phyloP scores from a whole-genome alignment of 2,888 invertebrate genomes.

The Dicyrtomina minuta region DNA sequence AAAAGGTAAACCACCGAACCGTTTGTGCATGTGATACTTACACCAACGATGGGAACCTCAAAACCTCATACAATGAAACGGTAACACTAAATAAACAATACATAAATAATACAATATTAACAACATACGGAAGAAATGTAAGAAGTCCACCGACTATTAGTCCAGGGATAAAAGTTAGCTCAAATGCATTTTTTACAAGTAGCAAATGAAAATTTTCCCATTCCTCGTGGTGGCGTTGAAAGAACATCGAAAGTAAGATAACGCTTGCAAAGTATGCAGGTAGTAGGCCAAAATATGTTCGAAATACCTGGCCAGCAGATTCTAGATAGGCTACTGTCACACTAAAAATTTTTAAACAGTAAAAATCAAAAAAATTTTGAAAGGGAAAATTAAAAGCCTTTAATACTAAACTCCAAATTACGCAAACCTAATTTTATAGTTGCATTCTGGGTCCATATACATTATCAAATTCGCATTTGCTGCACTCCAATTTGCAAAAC shows the following conservation, averaged over 20 bases:
- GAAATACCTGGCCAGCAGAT: constrained; percentile 61
- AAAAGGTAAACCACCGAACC: no score
- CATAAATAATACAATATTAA: background rate
- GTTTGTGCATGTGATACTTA: no score
- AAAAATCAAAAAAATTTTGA: constrained; percentile 13
- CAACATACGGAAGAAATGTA: constrained; percentile 45
- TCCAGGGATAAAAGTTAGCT: constrained; percentile 61
- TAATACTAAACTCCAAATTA: no score
- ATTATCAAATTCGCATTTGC: constrained; percentile 62
- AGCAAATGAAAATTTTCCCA: constrained; percentile 60
- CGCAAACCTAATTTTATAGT: constrained; percentile 70
- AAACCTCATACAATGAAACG: no score
- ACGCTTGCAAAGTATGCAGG: constrained; percentile 69
- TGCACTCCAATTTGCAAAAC: constrained; percentile 41
- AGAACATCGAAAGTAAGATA: constrained; percentile 64
- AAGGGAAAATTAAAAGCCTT: background rate
- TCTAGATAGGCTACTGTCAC: constrained; percentile 36
- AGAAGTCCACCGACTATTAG: constrained; percentile 55
- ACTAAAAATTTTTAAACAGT: constrained; percentile 16
- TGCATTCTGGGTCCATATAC: constrained; percentile 70
- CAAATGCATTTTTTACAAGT: constrained; percentile 62
- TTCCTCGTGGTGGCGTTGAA: constrained; percentile 59
- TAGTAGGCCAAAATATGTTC: constrained; percentile 67
- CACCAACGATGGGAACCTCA: no score
- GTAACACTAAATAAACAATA: background rate